Conservation (phyloP, 2,888 invertebrate species). For the Leptopilina myrica region DNA sequence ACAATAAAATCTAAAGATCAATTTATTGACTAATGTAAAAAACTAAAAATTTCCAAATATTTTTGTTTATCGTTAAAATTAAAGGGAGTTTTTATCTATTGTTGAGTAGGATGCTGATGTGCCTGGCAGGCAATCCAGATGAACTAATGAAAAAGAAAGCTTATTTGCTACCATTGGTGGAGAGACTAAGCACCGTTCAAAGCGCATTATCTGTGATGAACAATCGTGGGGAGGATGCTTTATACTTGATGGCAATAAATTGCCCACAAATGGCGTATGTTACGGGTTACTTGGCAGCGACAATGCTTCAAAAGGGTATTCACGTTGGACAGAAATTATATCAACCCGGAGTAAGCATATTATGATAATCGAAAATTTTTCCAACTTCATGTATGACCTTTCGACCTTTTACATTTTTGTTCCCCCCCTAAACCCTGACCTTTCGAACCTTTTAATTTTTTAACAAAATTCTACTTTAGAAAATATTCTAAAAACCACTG, state of each 20-base stretch:
- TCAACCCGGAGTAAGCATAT: constrained; percentile 45
- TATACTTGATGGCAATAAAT: constrained; percentile 69
- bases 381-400: no score
- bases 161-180: constrained; percentile 67
- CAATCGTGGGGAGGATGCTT: constrained; percentile 66
- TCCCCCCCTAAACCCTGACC: no score
- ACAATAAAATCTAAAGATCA: no score
- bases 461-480: no score
- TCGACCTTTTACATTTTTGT: no score
- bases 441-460: no score
- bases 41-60: no score
- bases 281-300: constrained; percentile 68
- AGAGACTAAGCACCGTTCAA: constrained; percentile 60
- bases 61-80: no score
- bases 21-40: no score
- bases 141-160: constrained; percentile 64
- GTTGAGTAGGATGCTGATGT: constrained; percentile 66
- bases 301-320: constrained; percentile 64
- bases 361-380: no score
- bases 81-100: not conserved
- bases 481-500: no score
- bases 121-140: constrained; percentile 65
- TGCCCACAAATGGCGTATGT: constrained; percentile 66
- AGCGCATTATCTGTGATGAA: constrained; percentile 63
- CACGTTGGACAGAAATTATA: constrained; percentile 65